phyloP scores from a whole-genome alignment of 1,140 invertebrate genomes.

The Phortica variegata region DNA sequence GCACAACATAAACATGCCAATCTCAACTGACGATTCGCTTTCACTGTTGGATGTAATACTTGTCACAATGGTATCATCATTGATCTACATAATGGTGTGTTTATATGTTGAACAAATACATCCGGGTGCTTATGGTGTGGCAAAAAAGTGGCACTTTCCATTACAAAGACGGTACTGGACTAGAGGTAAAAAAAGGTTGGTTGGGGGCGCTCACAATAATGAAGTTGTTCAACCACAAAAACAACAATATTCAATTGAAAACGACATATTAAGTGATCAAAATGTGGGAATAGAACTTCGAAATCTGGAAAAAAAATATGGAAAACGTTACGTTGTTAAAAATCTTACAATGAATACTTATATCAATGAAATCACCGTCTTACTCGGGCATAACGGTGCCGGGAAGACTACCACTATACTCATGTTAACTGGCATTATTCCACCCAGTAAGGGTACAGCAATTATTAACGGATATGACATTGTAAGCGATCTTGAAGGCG shows the following conservation, averaged over 20 bases:
- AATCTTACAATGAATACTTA: constrained; percentile 71
- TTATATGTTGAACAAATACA: constrained; percentile 71
- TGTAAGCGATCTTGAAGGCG: constrained; percentile 57
- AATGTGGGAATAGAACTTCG: constrained; percentile 19
- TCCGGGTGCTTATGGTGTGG: constrained; percentile 68
- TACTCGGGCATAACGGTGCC: constrained; percentile 71
- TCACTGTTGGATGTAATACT: constrained; percentile 58
- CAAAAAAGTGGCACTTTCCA: constrained; percentile 70
- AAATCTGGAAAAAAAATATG: constrained; percentile 60
- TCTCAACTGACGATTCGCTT: constrained; percentile 70
- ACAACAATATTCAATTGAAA: constrained; percentile 14
- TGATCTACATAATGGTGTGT: constrained; percentile 67
- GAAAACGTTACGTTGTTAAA: constrained; percentile 66
- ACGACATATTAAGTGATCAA: too few species aligned
- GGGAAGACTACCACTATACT: constrained; percentile 66
- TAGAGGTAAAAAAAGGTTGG: background rate
- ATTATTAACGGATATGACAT: constrained; percentile 71
- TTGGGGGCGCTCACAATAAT: background rate
- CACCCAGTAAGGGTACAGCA: constrained; percentile 69
- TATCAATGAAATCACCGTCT: constrained; percentile 65
- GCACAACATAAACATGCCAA: constrained; percentile 64
- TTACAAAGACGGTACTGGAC: constrained; percentile 59
- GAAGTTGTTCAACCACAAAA: background rate
- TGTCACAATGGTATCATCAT: constrained; percentile 64
- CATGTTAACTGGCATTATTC: constrained; percentile 75